These are phyloP conservation scores for Meliscaeva auricollis DNA, from an alignment of 2,888 invertebrate species.

Conservation along the genomic window DNA sequence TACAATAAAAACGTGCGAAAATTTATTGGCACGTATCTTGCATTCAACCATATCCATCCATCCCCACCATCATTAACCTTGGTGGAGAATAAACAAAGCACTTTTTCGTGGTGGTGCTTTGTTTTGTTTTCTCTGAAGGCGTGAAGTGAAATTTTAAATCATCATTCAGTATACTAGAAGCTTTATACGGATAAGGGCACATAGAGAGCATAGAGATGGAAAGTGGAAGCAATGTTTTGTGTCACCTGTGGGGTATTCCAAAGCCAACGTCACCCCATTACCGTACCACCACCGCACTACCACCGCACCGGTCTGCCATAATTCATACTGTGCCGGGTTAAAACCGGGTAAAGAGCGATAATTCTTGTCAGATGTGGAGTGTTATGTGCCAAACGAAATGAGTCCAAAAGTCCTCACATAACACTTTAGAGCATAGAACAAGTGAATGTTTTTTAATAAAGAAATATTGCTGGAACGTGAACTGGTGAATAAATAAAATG, in stretches of 20 bases:
- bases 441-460: constrained; percentile 79
- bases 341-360: constrained; percentile 77
- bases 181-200: not conserved
- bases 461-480: constrained; percentile 81
- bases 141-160: constrained; percentile 76
- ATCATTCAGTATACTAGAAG: constrained; percentile 21
- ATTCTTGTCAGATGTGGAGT: constrained; percentile 78
- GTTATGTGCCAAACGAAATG: constrained; percentile 80
- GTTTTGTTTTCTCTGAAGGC: constrained; percentile 55
- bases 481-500: constrained; percentile 65
- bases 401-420: constrained; percentile 72
- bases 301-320: constrained; percentile 42
- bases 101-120: constrained; percentile 49
- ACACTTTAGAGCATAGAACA: constrained; percentile 23
- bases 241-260: constrained; percentile 71
- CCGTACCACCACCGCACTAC: not conserved
- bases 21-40: constrained; percentile 80
- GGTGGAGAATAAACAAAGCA: constrained; percentile 66
- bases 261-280: not conserved
- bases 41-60: not conserved
- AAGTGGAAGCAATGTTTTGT: constrained; percentile 58
- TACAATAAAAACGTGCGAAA: constrained; percentile 83
- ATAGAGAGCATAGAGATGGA: not conserved
- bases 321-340: constrained; percentile 74
- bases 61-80: constrained; percentile 7